These are phyloP conservation scores for Tholera decimalis DNA, from an alignment of 2,888 invertebrate species.

Conservation along the genomic window DNA sequence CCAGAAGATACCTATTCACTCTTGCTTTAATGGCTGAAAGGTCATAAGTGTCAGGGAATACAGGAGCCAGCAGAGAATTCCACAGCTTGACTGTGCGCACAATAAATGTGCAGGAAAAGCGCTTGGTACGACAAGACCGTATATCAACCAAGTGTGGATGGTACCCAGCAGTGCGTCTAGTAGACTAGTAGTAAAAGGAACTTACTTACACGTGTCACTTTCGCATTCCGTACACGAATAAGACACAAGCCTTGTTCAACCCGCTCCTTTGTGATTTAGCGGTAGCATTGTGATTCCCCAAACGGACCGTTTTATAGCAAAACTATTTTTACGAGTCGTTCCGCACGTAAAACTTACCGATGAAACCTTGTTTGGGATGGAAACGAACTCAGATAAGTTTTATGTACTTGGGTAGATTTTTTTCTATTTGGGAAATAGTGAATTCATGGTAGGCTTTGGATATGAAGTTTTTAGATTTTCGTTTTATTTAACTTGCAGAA, in stretches of 20 bases:
- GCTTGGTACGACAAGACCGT: too few species aligned
- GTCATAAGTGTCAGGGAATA: too few species aligned
- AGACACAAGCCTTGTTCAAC: constrained; percentile 41
- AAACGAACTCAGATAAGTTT: constrained; percentile 20
- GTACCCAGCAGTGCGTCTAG: too few species aligned
- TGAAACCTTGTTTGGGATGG: constrained; percentile 31
- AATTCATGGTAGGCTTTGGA: constrained; percentile 3
- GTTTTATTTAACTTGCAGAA: not conserved
- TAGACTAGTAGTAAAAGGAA: too few species aligned
- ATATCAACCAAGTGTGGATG: too few species aligned
- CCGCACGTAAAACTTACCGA: constrained; percentile 46
- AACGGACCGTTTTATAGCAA: constrained; percentile 42
- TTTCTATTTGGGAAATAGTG: not conserved
- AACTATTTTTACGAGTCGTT: constrained; percentile 43
- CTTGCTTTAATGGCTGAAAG: too few species aligned
- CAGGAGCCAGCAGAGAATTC: too few species aligned
- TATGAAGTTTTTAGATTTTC: not conserved
- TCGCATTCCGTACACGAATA: constrained; percentile 12
- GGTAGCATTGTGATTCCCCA: constrained; percentile 35
- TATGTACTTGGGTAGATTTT: constrained; percentile 2
- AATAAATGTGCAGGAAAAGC: too few species aligned
- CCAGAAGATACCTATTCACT: too few species aligned
- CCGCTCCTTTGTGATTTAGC: constrained; percentile 36
- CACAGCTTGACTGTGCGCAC: too few species aligned
- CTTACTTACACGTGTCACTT: constrained; percentile 27